phyloP scores from a whole-genome alignment of 2,888 invertebrate species.

The Rhimphoctona megacephalus region DNA sequence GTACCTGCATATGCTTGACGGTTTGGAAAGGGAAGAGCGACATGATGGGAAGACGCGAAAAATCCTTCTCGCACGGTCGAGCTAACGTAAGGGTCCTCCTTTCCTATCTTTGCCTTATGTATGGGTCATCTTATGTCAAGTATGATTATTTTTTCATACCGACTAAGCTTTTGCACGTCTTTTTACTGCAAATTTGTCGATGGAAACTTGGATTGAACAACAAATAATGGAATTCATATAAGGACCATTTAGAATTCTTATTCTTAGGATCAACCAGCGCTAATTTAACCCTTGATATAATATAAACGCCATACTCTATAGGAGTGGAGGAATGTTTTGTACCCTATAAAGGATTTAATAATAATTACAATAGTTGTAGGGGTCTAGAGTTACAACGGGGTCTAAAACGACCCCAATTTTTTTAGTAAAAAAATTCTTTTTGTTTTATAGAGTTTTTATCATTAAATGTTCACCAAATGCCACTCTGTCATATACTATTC shows the following conservation, averaged over 20 bases:
- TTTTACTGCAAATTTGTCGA: neutral
- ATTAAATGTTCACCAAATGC: too few species aligned
- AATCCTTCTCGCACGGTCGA: constrained; percentile 47
- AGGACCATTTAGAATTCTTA: neutral
- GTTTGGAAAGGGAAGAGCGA: constrained; percentile 7
- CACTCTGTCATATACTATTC: too few species aligned
- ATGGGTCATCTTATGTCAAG: neutral
- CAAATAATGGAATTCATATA: neutral
- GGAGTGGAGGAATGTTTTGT: too few species aligned
- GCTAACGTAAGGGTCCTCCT: constrained; percentile 43
- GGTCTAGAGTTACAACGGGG: too few species aligned
- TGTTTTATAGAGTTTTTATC: too few species aligned
- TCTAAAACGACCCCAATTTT: too few species aligned
- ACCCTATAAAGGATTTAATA: too few species aligned
- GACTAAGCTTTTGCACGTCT: neutral
- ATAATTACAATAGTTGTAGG: too few species aligned
- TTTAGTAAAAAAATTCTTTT: too few species aligned
- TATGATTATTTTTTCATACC: neutral
- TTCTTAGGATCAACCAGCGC: neutral
- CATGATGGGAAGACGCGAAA: constrained; percentile 50
- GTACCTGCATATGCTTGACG: constrained; percentile 21
- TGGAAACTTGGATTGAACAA: neutral
- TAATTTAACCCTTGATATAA: too few species aligned
- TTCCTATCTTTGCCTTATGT: neutral
- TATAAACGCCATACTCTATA: neutral